phyloP scores from a whole-genome alignment of 2,113 vertebrate genomes.

The Saccopteryx leptura region DNA sequence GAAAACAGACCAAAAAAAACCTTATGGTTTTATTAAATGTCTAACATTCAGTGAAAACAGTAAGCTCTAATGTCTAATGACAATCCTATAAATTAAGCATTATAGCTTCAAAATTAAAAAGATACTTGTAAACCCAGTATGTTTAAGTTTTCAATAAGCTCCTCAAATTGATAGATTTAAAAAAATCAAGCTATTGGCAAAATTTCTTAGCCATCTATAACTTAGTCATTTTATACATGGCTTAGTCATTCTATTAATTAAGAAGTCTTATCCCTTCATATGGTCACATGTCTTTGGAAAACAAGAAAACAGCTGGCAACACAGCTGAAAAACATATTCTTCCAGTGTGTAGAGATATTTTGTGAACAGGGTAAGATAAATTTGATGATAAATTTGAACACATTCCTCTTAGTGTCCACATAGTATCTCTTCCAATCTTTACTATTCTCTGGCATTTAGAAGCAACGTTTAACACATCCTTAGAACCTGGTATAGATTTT shows the following conservation, averaged over 20 bases:
- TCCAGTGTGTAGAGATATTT: background rate
- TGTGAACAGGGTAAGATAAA: constrained; percentile 50
- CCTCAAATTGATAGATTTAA: background rate
- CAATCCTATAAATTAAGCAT: background rate
- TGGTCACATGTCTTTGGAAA: background rate
- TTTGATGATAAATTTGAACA: constrained; percentile 54
- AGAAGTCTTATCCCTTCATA: background rate
- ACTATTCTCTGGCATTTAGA: background rate
- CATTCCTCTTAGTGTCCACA: constrained; percentile 52
- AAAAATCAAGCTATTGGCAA: background rate
- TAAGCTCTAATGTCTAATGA: background rate
- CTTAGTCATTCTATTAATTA: background rate
- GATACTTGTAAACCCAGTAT: background rate
- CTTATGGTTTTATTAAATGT: background rate
- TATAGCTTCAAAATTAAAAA: constrained; percentile 54
- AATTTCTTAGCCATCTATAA: background rate
- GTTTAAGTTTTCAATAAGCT: constrained; percentile 28
- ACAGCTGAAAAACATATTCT: background rate
- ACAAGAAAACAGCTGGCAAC: constrained; percentile 34
- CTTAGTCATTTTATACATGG: background rate
- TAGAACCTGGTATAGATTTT: constrained; percentile 31
- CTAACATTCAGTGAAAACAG: background rate
- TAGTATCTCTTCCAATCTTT: constrained; percentile 57
- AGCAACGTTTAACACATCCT: constrained; percentile 27
- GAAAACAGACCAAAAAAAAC: background rate